Evolutionary conservation across 2,113 vertebrate genomes (phyloP).

Genomic region (Syngnathoides biaculeatus): DNA sequence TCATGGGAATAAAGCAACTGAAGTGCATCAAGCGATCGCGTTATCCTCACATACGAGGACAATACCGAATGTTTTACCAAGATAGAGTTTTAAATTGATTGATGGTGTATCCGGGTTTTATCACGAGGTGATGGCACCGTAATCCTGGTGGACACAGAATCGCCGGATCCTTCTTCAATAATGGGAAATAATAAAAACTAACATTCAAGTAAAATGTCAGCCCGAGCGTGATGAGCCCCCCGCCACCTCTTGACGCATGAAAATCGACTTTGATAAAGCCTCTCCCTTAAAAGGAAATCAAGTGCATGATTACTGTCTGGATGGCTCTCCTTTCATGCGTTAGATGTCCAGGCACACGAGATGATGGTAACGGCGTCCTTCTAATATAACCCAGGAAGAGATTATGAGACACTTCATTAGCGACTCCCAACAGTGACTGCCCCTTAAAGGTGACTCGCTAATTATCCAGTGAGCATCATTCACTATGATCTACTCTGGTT

Average conservation of each 20-base stretch:
- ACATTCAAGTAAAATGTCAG: conserved; percentile 33
- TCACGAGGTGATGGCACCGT: conserved; percentile 15
- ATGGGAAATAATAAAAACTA: conserved; percentile 52
- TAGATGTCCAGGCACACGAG: conserved; percentile 58
- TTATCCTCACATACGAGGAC: too few species aligned
- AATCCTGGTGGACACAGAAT: conserved; percentile 18
- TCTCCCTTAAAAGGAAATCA: conserved; percentile 47
- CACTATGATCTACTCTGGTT: conserved; percentile 33
- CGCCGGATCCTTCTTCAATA: conserved; percentile 24
- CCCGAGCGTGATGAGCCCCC: conserved; percentile 25
- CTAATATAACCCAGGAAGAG: conserved; percentile 61
- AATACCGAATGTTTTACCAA: too few species aligned
- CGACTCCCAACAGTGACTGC: conserved; percentile 42
- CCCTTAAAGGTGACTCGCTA: conserved; percentile 51
- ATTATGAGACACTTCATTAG: conserved; percentile 65
- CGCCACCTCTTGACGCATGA: conserved; percentile 54
- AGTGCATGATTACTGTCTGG: conserved; percentile 54
- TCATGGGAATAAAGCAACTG: too few species aligned
- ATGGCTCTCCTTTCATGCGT: conserved; percentile 56
- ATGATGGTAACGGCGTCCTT: conserved; percentile 60
- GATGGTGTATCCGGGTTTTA: not conserved
- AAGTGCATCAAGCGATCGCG: too few species aligned
- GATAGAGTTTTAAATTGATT: not conserved
- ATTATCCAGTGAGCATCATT: conserved; percentile 56
- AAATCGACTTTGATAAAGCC: conserved; percentile 62